Conservation (phyloP, 2,888 invertebrate genomes). For the Chaitophorus viminalis region DNA sequence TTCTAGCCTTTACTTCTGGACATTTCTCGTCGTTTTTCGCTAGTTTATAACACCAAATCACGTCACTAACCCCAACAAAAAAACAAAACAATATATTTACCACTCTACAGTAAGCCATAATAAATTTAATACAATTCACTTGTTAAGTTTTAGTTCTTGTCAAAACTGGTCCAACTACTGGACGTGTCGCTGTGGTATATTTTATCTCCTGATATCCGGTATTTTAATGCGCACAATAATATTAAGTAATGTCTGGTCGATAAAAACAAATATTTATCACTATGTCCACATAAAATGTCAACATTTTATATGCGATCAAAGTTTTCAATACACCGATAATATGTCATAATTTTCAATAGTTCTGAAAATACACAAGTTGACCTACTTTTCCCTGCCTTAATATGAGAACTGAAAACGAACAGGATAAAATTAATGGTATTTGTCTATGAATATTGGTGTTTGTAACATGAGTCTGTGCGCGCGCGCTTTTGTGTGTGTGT, state of each 20-base stretch:
- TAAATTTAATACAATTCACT: constrained; percentile 14
- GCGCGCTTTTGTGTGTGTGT: constrained; percentile 2
- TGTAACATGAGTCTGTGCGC: constrained; percentile 11
- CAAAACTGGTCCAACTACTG: constrained; percentile 41
- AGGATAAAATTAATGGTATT: constrained; percentile 61
- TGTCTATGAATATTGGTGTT: constrained; percentile 54
- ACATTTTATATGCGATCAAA: constrained; percentile 30
- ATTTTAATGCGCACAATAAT: constrained; percentile 38
- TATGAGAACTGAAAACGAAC: constrained; percentile 57
- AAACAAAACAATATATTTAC: constrained; percentile 6
- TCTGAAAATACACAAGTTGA: constrained; percentile 32
- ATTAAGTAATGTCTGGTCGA: constrained; percentile 38
- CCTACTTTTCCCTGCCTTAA: constrained; percentile 36
- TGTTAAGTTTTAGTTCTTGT: constrained; percentile 9
- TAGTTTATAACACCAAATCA: background rate
- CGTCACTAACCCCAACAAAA: background rate
- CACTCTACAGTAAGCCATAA: constrained; percentile 29
- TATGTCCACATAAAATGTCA: constrained; percentile 1
- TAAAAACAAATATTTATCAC: constrained; percentile 46
- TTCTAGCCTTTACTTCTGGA: constrained; percentile 80
- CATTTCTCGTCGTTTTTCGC: constrained; percentile 75
- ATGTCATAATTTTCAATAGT: constrained; percentile 48
- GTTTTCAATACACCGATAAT: constrained; percentile 35
- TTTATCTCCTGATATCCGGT: constrained; percentile 56
- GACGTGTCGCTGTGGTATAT: constrained; percentile 23